Conservation (phyloP, 2,888 invertebrate genomes). For the Baccha elongata region DNA sequence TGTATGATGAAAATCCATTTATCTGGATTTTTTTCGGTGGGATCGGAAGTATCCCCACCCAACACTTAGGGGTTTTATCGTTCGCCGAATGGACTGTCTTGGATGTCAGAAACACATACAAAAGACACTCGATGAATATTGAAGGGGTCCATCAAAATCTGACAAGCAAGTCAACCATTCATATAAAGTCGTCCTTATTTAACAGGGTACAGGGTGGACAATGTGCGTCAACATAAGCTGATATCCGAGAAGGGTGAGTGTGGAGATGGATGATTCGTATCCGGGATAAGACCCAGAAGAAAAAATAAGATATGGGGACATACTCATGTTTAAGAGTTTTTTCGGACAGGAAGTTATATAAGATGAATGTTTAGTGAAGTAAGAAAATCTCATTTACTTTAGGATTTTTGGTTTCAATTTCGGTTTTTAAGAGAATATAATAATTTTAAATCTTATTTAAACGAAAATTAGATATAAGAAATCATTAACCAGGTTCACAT, state of each 20-base stretch:
- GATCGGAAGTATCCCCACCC: conserved; percentile 40
- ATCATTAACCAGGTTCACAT: too few relatives aligned
- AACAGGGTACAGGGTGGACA: conserved; percentile 16
- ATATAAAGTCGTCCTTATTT: conserved; percentile 34
- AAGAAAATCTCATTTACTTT: conserved; percentile 41
- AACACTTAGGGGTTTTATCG: conserved; percentile 39
- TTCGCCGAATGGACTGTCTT: conserved; percentile 1
- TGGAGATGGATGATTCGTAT: conserved; percentile 45
- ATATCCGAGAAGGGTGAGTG: conserved; percentile 6
- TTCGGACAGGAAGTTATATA: conserved; percentile 41
- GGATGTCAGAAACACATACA: conserved; percentile 31
- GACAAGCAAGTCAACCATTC: conserved; percentile 35
- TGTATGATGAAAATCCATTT: conserved; percentile 51
- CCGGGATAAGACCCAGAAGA: conserved; percentile 18
- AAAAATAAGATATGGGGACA: neutral
- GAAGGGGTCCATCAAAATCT: conserved; percentile 52
- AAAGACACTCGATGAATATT: conserved; percentile 19
- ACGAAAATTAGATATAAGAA: too few relatives aligned
- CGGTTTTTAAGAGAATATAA: too few relatives aligned
- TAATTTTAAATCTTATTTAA: too few relatives aligned
- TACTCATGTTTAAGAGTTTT: neutral
- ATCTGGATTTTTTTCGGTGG: conserved; percentile 52
- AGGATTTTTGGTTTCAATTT: conserved; percentile 6
- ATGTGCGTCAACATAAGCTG: conserved; percentile 15
- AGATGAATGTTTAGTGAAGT: conserved; percentile 42